Evolutionary conservation across 2,797 vertebrate genomes (phyloP).

Genomic region (Arrhamphus sclerolepis): DNA sequence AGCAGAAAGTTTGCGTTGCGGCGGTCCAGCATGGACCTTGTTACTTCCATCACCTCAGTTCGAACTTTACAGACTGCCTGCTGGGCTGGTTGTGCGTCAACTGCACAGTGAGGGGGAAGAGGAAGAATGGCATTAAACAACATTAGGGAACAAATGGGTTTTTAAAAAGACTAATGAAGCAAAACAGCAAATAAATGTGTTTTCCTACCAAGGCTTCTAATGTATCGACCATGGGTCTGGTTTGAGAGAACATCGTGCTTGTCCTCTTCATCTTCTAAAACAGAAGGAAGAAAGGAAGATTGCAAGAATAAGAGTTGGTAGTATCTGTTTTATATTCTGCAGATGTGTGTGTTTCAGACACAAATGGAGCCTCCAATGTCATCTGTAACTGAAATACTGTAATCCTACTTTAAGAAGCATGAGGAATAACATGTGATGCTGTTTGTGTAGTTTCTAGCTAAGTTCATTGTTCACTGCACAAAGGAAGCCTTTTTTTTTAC

Average conservation of each 20-base stretch:
- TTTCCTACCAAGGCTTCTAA: conserved; percentile 77
- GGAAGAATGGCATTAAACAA: background rate
- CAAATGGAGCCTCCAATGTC: no score
- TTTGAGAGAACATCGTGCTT: conserved; percentile 58
- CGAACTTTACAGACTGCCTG: conserved; percentile 90
- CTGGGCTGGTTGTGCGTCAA: conserved; percentile 79
- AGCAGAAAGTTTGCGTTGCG: conserved; percentile 91
- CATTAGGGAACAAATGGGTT: background rate
- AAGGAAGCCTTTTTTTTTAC: conserved; percentile 58
- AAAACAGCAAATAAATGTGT: conserved; percentile 3
- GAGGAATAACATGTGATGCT: conserved; percentile 24
- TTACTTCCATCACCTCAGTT: conserved; percentile 91
- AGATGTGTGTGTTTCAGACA: no score
- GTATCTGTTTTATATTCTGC: background rate
- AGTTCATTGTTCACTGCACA: conserved; percentile 64
- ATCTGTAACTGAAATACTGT: conserved; percentile 4
- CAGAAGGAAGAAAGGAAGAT: conserved; percentile 1
- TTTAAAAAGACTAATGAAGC: conserved; percentile 9
- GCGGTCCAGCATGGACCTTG: conserved; percentile 88
- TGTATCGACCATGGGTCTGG: conserved; percentile 61
- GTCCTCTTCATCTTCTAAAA: conserved; percentile 65
- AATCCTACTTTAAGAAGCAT: conserved; percentile 4
- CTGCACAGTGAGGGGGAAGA: conserved; percentile 12
- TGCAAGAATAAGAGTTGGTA: conserved; percentile 4
- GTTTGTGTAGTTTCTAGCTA: conserved; percentile 42